These are phyloP conservation scores for Microcebus tavaratra DNA, from an alignment of 2,113 vertebrate species.

Conservation along the genomic window DNA sequence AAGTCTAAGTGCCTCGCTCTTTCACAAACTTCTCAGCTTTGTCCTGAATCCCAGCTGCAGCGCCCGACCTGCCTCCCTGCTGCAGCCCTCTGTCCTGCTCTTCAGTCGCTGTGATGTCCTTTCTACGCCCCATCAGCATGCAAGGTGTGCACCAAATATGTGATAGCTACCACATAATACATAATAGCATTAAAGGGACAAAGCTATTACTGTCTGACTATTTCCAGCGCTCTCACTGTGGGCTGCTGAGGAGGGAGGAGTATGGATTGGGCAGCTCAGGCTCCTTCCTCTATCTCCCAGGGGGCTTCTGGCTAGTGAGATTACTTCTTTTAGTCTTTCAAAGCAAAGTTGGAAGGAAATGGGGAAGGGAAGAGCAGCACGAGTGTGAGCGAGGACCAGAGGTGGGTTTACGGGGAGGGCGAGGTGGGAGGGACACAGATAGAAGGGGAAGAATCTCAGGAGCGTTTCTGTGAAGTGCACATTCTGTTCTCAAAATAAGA, in stretches of 20 bases:
- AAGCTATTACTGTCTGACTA: neutral
- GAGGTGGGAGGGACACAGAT: neutral
- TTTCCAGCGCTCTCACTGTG: neutral
- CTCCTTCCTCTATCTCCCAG: neutral
- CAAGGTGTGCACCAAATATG: neutral
- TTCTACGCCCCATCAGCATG: neutral
- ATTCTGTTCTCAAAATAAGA: neutral
- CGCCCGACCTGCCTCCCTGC: accelerated
- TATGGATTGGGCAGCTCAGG: neutral
- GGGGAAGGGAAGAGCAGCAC: neutral
- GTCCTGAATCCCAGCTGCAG: neutral
- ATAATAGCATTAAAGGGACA: neutral
- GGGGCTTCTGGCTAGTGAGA: neutral
- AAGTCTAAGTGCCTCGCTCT: neutral
- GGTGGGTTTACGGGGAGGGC: neutral
- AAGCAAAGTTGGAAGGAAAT: neutral
- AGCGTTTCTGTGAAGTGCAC: neutral
- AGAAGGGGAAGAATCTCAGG: neutral
- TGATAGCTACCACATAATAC: neutral
- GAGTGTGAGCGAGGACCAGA: neutral
- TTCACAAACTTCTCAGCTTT: neutral
- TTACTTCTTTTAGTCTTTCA: neutral
- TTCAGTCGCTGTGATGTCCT: neutral
- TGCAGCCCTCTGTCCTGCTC: neutral
- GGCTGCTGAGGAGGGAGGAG: neutral